These are phyloP conservation scores for Rhagoletis zephyria DNA, from an alignment of 1,140 invertebrate species.

Conservation along the genomic window DNA sequence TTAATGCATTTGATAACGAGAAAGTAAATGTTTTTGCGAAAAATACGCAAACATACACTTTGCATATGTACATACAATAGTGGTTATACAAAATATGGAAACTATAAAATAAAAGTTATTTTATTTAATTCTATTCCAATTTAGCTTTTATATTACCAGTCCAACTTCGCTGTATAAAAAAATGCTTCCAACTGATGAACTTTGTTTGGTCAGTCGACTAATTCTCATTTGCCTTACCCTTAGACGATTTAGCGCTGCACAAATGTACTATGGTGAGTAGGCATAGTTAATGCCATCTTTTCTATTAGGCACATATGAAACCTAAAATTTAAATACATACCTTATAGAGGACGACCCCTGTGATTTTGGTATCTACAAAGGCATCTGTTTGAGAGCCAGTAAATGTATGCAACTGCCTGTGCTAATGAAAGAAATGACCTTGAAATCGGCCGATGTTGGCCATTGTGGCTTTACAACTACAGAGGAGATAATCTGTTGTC, in stretches of 20 bases:
- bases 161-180: not conserved
- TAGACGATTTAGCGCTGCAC: not conserved
- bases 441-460: conserved; percentile 56
- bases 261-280: not conserved
- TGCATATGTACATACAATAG: no score
- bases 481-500: conserved; percentile 69
- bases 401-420: conserved; percentile 13
- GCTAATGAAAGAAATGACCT: not conserved
- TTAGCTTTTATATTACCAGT: not conserved
- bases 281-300: not conserved
- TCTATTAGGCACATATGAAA: not conserved
- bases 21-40: no score
- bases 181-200: not conserved
- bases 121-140: not conserved
- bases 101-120: not conserved
- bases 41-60: no score
- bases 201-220: not conserved
- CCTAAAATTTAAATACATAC: not conserved
- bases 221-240: not conserved
- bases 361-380: not conserved
- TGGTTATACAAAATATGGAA: no score
- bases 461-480: conserved; percentile 61
- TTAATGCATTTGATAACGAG: no score
- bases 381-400: conserved; percentile 15
- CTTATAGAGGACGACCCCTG: conserved; percentile 41